A percentile compares a stretch with the other conserved stretches of the same genome.
phyloP scores from a whole-genome alignment of 2,888 invertebrate species.

The Suillia variegata region DNA sequence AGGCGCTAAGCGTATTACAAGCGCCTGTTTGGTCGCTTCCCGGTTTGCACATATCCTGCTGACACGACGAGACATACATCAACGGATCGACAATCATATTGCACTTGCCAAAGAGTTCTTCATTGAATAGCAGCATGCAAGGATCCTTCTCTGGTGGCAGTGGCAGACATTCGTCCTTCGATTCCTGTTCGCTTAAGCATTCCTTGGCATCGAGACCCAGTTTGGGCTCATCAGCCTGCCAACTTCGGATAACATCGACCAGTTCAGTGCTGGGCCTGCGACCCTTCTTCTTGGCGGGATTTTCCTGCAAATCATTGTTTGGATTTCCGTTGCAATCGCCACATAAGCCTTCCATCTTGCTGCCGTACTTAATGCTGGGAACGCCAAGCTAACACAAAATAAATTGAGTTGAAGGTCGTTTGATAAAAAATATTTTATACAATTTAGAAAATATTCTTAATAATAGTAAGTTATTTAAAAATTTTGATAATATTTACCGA shows the following conservation, averaged over 20 bases:
- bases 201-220: constrained; percentile 63
- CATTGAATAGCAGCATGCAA: constrained; percentile 69
- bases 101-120: constrained; percentile 69
- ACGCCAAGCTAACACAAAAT: constrained; percentile 63
- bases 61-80: constrained; percentile 72
- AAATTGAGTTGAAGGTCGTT: not conserved
- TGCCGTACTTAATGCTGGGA: constrained; percentile 75
- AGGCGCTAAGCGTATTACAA: constrained; percentile 72
- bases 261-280: constrained; percentile 35
- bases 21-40: constrained; percentile 64
- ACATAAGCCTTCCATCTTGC: constrained; percentile 79
- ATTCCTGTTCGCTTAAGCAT: constrained; percentile 63
- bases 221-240: constrained; percentile 64
- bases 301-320: constrained; percentile 66
- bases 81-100: constrained; percentile 74
- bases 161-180: constrained; percentile 62
- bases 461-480: not conserved
- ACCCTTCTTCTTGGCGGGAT: constrained; percentile 57
- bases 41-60: constrained; percentile 69
- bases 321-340: constrained; percentile 73
- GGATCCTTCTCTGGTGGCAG: constrained; percentile 70
- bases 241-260: constrained; percentile 64
- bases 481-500: constrained; percentile 45
- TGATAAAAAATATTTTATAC: not conserved
- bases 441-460: not conserved